A percentile compares a stretch with the other conserved stretches of the same genome.
phyloP scores from a whole-genome alignment of 2,113 vertebrate genomes.

The Periophthalmus modestus region DNA sequence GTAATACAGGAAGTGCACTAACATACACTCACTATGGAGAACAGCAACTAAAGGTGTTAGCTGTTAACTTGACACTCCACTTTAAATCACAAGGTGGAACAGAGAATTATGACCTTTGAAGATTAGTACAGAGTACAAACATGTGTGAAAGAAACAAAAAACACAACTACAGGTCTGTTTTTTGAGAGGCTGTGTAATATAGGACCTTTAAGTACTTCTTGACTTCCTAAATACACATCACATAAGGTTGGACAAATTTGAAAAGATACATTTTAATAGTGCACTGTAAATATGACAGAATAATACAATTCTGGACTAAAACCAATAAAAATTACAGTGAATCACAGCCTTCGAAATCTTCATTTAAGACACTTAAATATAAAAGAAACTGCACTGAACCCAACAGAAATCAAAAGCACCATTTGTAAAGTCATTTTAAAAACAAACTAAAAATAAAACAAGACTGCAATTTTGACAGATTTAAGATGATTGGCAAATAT shows the following conservation, averaged over 20 bases:
- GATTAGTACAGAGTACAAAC: no score
- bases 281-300: slow-evolving; percentile 51
- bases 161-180: no score
- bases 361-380: slow-evolving; percentile 42
- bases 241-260: slow-evolving; percentile 7
- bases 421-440: slow-evolving; percentile 21
- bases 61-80: no score
- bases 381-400: slow-evolving; percentile 50
- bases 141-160: no score
- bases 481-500: slow-evolving; percentile 26
- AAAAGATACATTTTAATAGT: slow-evolving; percentile 68
- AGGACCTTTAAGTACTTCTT: no score
- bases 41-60: no score
- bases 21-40: no score
- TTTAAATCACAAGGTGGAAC: no score
- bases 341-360: slow-evolving; percentile 35
- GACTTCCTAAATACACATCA: no score
- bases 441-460: background rate
- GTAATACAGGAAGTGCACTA: no score
- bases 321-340: slow-evolving; percentile 29
- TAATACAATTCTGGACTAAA: slow-evolving; percentile 43
- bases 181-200: no score
- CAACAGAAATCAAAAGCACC: slow-evolving; percentile 70
- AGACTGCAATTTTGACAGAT: slow-evolving; percentile 8
- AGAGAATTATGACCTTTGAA: no score